Percentiles rank a stretch among this genome's conserved stretches.
Evolutionary conservation across 2,888 invertebrate genomes (phyloP).

Genomic region (Diloba caeruleocephala): DNA sequence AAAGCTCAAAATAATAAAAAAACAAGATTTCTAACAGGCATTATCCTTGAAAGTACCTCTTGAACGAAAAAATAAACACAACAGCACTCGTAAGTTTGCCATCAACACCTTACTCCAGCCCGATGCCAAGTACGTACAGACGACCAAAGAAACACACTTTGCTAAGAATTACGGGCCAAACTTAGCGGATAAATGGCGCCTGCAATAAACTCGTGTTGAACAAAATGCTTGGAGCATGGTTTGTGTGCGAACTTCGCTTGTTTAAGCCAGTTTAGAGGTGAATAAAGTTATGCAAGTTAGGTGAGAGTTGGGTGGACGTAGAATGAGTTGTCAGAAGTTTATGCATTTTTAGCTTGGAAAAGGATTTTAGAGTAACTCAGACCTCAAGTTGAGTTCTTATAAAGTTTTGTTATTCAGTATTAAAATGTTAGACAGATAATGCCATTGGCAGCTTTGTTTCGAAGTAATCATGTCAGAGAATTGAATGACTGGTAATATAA

Average conservation of each 20-base stretch:
- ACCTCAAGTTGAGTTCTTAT: slow-evolving; percentile 23
- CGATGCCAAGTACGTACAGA: slow-evolving; percentile 54
- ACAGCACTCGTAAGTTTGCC: slow-evolving; percentile 28
- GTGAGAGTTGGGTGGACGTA: slow-evolving; percentile 45
- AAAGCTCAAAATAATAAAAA: no score
- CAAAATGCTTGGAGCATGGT: slow-evolving; percentile 54
- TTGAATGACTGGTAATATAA: no score
- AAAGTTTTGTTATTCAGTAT: slow-evolving; percentile 28
- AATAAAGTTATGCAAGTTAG: slow-evolving; percentile 57
- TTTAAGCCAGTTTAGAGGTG: slow-evolving; percentile 55
- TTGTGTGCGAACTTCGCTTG: slow-evolving; percentile 51
- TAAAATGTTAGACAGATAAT: slow-evolving; percentile 22
- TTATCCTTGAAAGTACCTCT: no score
- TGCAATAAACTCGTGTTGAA: slow-evolving; percentile 53
- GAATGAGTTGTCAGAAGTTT: slow-evolving; percentile 48
- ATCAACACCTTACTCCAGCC: slow-evolving; percentile 42
- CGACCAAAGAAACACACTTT: slow-evolving; percentile 54
- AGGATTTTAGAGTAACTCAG: slow-evolving; percentile 33
- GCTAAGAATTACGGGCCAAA: slow-evolving; percentile 54
- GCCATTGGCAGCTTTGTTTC: slow-evolving; percentile 8
- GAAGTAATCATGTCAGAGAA: background rate
- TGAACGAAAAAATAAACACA: slow-evolving; percentile 16
- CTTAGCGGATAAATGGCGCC: slow-evolving; percentile 52
- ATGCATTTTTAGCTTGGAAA: slow-evolving; percentile 48
- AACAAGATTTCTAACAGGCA: no score